Base-by-base conservation (phyloP, 1,140 invertebrate species). In the Pachypsylla venusta region DNA sequence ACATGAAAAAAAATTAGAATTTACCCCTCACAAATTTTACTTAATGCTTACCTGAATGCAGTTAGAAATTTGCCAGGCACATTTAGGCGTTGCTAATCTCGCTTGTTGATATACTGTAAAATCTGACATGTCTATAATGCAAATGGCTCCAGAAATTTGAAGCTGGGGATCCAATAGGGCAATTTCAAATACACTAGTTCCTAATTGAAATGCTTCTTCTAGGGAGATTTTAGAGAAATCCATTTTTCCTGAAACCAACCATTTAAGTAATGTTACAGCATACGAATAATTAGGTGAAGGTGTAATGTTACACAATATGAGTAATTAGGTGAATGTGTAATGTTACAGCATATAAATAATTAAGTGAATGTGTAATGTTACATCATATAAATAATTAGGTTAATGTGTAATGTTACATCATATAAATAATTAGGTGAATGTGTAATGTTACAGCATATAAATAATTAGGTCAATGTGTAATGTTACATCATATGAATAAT, bases 111-210 rank as follows among this genome's bases (percentile, higher is more conserved):
- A 61, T 22, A 71, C 68, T 24, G 60, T 56, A 14, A 75, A 67
- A n/a, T 73, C 73, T 25, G 66, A 67, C 67, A 76, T 70, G 61
- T 77, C 75, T 7, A 75, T 61, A 19, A 77, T 66, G 25, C 72
- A 66, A 13, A 70, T 66, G 1, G 75, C 61, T 1, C 75, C 75
- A 1, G 70, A 64, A 13, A 76, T 68, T 66, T 76, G 75, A 10
- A 73, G 73, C 60, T 72, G 67, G 2, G 70, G 64, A 39, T 75
- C 71, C 25, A 69, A 67, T 1, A 74, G 71, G 57, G 74, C 69
- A 30, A 74, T 67, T 61, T 76, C 74, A 25, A 76, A 56, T 12
- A 64, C 55, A 1, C 55, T 54, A 2, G 62, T 64, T 13, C 64
- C 64, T 55, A 67, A 30, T 56, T 62, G 62, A 59, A 64, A 67